Percentiles rank a stretch among this genome's conserved stretches.
These are phyloP conservation scores for Acrocephalus kingi DNA, from an alignment of 2,113 vertebrate species.

Conservation along the genomic window DNA sequence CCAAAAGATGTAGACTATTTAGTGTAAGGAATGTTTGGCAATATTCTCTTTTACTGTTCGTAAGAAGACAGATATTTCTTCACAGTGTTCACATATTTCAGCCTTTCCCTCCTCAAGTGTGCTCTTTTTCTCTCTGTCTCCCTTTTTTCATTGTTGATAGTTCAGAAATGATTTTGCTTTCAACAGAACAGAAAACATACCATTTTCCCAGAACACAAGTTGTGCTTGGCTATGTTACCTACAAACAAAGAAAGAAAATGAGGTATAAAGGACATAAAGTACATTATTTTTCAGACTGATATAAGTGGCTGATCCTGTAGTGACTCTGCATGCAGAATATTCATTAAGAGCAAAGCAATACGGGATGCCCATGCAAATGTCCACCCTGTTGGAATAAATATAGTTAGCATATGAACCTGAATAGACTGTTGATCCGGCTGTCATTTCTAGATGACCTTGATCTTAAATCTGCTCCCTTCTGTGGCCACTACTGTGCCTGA, in stretches of 20 bases:
- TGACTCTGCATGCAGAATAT: conserved; percentile 6
- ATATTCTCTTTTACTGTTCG: background rate
- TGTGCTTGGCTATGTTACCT: background rate
- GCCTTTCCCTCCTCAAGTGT: background rate
- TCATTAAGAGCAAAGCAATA: conserved; percentile 11
- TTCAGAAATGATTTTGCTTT: background rate
- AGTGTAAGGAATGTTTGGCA: background rate
- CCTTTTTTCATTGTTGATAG: background rate
- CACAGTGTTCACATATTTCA: background rate
- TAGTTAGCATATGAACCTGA: conserved; percentile 2
- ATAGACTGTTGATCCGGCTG: conserved; percentile 19
- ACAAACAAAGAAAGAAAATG: background rate
- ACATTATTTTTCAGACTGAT: conserved; percentile 9
- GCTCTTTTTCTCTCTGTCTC: background rate
- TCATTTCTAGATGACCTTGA: conserved; percentile 44
- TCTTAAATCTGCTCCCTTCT: conserved; percentile 50
- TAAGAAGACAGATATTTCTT: background rate
- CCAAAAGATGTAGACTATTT: background rate
- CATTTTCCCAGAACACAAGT: background rate
- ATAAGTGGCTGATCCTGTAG: background rate
- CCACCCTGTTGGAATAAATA: background rate
- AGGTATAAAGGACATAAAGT: background rate
- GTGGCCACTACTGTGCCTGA: conserved; percentile 25
- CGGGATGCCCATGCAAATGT: background rate
- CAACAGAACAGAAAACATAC: background rate